Conservation (phyloP, 2,113 vertebrate genomes). For the Myotis brandtii region DNA sequence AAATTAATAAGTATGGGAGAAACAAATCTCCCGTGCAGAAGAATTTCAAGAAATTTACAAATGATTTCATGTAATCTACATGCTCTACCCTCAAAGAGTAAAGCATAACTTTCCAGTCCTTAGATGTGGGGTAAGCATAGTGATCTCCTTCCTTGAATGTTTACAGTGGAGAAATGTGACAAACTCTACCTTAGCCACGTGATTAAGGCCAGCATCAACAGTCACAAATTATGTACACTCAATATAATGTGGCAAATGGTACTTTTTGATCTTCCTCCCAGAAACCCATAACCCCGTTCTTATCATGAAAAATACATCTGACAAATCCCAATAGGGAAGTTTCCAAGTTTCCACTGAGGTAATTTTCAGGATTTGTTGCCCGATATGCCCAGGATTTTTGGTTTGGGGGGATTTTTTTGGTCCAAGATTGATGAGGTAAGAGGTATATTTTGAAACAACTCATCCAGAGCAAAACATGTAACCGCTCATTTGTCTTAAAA, state of each 20-base stretch:
- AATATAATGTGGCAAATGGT: neutral
- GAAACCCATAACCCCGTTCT: neutral
- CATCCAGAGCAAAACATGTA: neutral
- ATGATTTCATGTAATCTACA: neutral
- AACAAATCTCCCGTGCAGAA: neutral
- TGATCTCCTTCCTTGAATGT: neutral
- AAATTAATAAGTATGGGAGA: neutral
- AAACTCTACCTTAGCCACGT: no score
- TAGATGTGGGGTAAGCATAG: no score
- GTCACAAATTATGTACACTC: neutral
- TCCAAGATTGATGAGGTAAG: neutral
- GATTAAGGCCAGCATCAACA: neutral
- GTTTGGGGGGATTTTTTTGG: neutral
- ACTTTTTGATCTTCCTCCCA: neutral
- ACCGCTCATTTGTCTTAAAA: neutral
- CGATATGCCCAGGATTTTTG: neutral
- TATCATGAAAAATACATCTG: neutral
- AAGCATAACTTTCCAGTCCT: neutral
- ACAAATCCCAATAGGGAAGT: neutral
- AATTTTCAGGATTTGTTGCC: neutral
- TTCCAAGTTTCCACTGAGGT: neutral
- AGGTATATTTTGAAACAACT: neutral
- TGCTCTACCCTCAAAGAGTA: no score
- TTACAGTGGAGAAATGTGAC: neutral
- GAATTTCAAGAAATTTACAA: neutral